A percentile compares a stretch with the other conserved stretches of the same genome.
phyloP scores from a whole-genome alignment of 2,113 vertebrate genomes.

The Urocynchramus pylzowi region DNA sequence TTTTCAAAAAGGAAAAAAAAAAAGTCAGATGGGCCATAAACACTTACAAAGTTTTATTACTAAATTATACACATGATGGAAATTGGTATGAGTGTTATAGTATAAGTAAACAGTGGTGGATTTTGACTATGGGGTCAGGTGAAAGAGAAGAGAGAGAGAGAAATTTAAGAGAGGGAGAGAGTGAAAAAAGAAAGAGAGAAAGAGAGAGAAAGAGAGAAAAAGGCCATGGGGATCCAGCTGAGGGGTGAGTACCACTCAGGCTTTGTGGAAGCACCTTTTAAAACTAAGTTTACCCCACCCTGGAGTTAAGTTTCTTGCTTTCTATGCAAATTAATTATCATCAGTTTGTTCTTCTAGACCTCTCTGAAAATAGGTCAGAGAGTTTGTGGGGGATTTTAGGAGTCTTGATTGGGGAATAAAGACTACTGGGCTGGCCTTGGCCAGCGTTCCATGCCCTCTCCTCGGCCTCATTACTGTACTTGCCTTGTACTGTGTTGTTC shows the following conservation, averaged over 20 bases:
- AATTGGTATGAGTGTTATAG: background rate
- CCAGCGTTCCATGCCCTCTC: background rate
- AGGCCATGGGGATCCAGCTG: rapidly evolving
- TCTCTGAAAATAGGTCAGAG: background rate
- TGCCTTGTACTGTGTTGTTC: background rate
- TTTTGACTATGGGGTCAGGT: background rate
- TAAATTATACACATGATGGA: background rate
- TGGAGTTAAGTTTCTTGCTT: background rate
- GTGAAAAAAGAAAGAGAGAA: background rate
- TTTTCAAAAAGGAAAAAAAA: background rate
- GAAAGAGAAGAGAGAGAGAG: background rate
- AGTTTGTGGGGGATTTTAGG: background rate
- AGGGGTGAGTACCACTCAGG: background rate
- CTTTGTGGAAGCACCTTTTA: background rate
- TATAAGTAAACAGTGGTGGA: no score
- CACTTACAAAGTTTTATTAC: background rate
- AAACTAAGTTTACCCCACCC: background rate
- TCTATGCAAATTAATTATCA: background rate
- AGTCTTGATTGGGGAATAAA: background rate
- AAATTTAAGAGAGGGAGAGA: background rate
- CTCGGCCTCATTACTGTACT: rapidly evolving
- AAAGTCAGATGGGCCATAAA: background rate
- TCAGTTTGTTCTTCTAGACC: background rate
- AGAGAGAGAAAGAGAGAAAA: background rate
- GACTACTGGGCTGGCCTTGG: background rate